Conservation (phyloP, 2,113 vertebrate species). For the Sciurus niger region DNA sequence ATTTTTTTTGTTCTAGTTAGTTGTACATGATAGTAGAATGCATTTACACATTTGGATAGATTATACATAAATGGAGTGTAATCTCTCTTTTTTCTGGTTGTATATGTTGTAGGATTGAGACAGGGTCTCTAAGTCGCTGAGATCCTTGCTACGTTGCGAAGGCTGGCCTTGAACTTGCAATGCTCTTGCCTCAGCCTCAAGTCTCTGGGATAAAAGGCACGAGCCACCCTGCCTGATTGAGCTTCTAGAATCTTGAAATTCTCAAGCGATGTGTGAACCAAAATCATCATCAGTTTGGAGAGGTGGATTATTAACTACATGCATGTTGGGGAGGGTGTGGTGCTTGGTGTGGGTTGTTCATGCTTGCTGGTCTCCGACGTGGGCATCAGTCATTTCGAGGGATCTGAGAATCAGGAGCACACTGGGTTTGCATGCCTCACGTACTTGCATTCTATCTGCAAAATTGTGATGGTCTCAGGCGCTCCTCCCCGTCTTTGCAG, state of each 20-base stretch:
- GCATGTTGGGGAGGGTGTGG: neutral
- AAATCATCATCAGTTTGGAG: neutral
- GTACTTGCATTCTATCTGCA: neutral
- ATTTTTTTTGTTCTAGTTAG: too few species aligned
- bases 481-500: neutral
- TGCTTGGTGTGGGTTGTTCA: too few species aligned
- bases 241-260: neutral
- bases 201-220: too few species aligned
- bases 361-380: neutral
- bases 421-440: accelerated
- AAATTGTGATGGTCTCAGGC: neutral
- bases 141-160: too few species aligned
- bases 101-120: too few species aligned
- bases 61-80: too few species aligned
- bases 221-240: neutral
- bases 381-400: neutral
- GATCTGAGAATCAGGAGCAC: neutral
- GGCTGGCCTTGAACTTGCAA: too few species aligned
- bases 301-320: neutral
- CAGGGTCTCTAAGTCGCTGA: too few species aligned
- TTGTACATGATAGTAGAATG: too few species aligned
- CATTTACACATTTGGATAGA: too few species aligned
- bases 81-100: too few species aligned
- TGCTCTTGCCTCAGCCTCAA: too few species aligned
- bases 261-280: neutral